These are phyloP conservation scores for Nemoura dubitans DNA, from an alignment of 2,888 invertebrate genomes.

Conservation along the genomic window DNA sequence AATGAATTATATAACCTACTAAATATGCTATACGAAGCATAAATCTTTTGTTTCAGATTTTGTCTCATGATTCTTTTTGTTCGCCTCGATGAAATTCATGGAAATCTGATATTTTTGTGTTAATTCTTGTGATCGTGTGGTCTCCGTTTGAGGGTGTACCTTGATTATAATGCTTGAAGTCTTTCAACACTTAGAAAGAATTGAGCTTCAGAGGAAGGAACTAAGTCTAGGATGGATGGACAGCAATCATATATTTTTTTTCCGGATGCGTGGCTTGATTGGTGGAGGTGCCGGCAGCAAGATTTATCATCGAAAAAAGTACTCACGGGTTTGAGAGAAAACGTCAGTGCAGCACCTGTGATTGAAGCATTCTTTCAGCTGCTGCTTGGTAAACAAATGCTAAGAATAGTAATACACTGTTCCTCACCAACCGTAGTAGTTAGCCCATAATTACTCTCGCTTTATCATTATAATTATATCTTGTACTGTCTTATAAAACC, in stretches of 20 bases:
- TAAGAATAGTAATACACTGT: neutral
- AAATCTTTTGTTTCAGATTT: neutral
- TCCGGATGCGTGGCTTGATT: neutral
- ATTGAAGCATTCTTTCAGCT: neutral
- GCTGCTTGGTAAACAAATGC: slow-evolving; percentile 5
- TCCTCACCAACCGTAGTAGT: neutral
- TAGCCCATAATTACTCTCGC: neutral
- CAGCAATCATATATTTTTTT: neutral
- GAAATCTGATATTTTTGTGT: neutral
- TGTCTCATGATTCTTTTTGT: neutral
- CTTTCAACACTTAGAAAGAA: neutral
- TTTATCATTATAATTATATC: slow-evolving; percentile 12
- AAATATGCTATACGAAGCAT: neutral
- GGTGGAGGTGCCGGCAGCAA: neutral
- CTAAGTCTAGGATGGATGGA: no score
- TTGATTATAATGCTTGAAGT: neutral
- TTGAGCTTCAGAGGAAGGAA: neutral
- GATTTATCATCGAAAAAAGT: neutral
- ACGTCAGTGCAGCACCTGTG: neutral
- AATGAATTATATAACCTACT: neutral
- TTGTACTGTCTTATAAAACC: slow-evolving; percentile 9
- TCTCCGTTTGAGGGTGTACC: neutral
- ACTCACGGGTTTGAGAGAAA: neutral
- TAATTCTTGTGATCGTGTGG: neutral
- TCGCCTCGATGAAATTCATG: neutral